Evolutionary conservation across 2,113 vertebrate species (phyloP), one percentile per base, ranked within the genome.

Genomic region (Pleuronectes platessa): DNA sequence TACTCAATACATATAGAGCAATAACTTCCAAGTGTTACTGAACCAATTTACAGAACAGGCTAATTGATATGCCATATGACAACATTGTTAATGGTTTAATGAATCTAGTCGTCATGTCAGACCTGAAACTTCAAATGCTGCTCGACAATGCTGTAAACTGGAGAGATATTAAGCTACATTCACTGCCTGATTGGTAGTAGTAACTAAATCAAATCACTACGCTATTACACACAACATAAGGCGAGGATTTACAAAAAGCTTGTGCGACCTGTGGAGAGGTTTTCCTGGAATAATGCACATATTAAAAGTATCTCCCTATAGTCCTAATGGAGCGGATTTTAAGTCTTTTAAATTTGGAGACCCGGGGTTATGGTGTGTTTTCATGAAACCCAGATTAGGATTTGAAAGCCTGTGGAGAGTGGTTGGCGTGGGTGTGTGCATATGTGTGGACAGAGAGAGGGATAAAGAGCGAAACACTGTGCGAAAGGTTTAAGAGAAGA

Each of bases 371-470:
- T 42, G 2, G 20, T 68, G 0, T 71, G 64, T 68, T 76, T 51
- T 63, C 24, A 64, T 42, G 63, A 81, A 67, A 2, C 54, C 68
- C 70, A 69, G 67, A 82, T 86, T 79, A 85, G 69, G 79, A 79
- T 71, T 84, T 69, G 63, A 83, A 60, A 79, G 60, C 56, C 17
- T 69, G 61, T 59, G 37, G 49, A 49, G 53, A 81, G 58, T 47
- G 64, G 67, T 35, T 24, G 62, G 56, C 23, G 21, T 47, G 42
- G 11, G 24, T 0, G 8, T 62, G 21, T 61, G 26, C 66, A 20
- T 66, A 15, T 75, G 71, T n/a, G 61, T 37, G 24, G 47, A 54
- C 47, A 67, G 5, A 31, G 31, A 84, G 31, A 49, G 56, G 68
- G 74, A 86, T 83, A 78, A 84, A 72, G 76, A 73, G 80, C 68